These are phyloP conservation scores for Coenonympha arcania DNA, from an alignment of 2,888 invertebrate genomes.

Conservation along the genomic window DNA sequence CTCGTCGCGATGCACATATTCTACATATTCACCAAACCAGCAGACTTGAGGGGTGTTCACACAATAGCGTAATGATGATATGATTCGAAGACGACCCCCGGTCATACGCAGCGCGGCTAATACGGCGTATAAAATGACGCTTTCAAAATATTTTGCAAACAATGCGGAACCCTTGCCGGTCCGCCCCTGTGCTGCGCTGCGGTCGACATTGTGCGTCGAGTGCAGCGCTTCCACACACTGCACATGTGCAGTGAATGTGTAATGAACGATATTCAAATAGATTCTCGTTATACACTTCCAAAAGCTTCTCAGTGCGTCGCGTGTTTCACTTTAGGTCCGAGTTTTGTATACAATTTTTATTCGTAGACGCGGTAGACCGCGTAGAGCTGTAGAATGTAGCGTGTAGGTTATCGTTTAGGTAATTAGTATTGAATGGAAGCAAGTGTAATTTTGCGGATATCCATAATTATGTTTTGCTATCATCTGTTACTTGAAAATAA, in stretches of 20 bases:
- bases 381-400: too few species aligned
- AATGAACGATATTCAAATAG: conserved; percentile 16
- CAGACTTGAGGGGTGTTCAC: conserved; percentile 31
- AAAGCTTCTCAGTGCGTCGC: too few species aligned
- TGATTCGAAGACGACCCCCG: conserved; percentile 65
- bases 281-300: not conserved
- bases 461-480: too few species aligned
- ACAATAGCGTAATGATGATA: conserved; percentile 67
- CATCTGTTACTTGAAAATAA: too few species aligned
- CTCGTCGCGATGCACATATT: not conserved
- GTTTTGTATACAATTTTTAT: too few species aligned
- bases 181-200: conserved; percentile 46
- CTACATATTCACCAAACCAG: conserved; percentile 1
- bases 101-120: conserved; percentile 69
- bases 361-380: too few species aligned
- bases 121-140: conserved; percentile 71
- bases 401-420: too few species aligned
- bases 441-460: too few species aligned
- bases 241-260: conserved; percentile 30
- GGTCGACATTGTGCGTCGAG: conserved; percentile 52
- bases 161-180: conserved; percentile 55
- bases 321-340: too few species aligned
- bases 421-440: too few species aligned
- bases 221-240: conserved; percentile 40
- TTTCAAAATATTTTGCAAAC: conserved; percentile 75